These are phyloP conservation scores for Tiaroga cobitis DNA, from an alignment of 2,797 vertebrate genomes.

Conservation along the genomic window DNA sequence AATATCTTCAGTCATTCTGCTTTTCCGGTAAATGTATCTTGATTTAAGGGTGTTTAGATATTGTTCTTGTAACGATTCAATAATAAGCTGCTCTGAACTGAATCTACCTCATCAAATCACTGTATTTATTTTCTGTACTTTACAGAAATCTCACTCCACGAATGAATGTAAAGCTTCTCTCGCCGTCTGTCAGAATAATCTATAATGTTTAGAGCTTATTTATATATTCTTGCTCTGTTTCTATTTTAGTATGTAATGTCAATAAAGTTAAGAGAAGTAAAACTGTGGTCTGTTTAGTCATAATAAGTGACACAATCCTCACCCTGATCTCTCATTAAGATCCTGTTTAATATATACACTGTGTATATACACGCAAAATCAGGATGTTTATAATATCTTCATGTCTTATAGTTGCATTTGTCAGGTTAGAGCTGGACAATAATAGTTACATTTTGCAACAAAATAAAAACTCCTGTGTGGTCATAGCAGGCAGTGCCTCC, in stretches of 20 bases:
- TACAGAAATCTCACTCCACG: constrained; percentile 43
- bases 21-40: background rate
- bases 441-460: background rate
- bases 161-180: constrained; percentile 5
- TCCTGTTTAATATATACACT: too few relatives aligned
- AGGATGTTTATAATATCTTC: background rate
- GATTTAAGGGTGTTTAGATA: background rate
- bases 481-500: too few relatives aligned
- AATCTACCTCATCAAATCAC: constrained; percentile 11
- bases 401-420: background rate
- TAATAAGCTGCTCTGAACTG: background rate
- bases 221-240: constrained; percentile 50
- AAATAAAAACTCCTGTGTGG: background rate
- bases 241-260: constrained; percentile 50
- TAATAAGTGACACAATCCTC: too few relatives aligned
- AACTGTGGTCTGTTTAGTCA: background rate
- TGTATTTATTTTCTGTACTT: constrained; percentile 8
- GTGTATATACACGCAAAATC: background rate
- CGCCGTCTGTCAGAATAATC: background rate
- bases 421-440: background rate
- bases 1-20: background rate
- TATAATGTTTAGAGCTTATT: constrained; percentile 21
- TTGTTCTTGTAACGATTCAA: background rate
- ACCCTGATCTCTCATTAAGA: too few relatives aligned
- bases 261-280: constrained; percentile 43